These are phyloP conservation scores for Sylvicapra grimmia DNA, from an alignment of 2,113 vertebrate genomes.

Conservation along the genomic window DNA sequence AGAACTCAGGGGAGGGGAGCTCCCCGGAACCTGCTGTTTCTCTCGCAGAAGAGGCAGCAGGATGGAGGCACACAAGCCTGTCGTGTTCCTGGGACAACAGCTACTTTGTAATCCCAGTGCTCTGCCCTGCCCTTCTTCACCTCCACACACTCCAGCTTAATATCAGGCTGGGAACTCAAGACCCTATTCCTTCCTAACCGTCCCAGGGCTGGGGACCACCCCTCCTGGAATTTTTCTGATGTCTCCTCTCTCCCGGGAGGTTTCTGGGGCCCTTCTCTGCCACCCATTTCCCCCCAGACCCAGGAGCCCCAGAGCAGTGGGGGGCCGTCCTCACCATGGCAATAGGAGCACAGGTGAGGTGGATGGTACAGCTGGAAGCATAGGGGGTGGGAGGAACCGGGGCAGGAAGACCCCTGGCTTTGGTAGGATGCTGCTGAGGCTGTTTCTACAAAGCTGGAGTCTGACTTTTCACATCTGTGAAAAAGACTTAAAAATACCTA, in stretches of 20 bases:
- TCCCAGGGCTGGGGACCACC: neutral
- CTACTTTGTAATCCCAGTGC: constrained; percentile 40
- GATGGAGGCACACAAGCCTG: neutral
- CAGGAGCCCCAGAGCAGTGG: neutral
- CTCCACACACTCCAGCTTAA: neutral
- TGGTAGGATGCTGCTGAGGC: neutral
- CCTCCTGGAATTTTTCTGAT: neutral
- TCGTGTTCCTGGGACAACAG: neutral
- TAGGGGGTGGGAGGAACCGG: rapidly evolving
- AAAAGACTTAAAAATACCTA: neutral
- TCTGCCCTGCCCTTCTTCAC: rapidly evolving
- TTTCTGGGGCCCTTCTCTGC: neutral
- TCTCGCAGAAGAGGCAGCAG: neutral
- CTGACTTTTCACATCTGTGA: neutral
- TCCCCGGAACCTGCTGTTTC: neutral
- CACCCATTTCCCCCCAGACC: neutral
- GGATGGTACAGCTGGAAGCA: neutral
- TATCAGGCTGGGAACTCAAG: neutral
- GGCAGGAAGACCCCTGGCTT: neutral
- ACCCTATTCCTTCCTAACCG: neutral
- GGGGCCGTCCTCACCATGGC: too few relatives aligned
- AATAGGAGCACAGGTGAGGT: neutral
- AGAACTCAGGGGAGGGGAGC: neutral
- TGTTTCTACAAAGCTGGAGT: neutral
- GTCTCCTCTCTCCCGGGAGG: neutral